Base-by-base conservation (phyloP, 2,888 invertebrate genomes). In the Drosophila leonis region DNA sequence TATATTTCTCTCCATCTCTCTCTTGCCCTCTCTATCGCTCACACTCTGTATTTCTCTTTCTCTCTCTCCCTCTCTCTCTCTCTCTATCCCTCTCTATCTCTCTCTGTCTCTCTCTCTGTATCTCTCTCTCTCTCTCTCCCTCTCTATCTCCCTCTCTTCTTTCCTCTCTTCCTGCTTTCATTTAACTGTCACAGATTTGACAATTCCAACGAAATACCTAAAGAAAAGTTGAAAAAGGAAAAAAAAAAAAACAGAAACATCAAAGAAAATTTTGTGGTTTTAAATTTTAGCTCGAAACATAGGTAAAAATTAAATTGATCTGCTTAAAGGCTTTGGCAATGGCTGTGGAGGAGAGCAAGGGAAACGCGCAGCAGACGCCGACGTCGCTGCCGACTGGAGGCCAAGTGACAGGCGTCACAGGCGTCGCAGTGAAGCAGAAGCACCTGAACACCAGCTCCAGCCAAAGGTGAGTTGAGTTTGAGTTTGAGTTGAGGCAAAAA, bases 261-360 rank as follows among this genome's bases (percentile, higher is more conserved):
- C 24, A 8, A 24, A 35, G 39, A n/a, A 37, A 57, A 29, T 41
- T 57, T 44, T 52, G 33, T 24, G 18, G 20, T n/a, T 18, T 35
- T 59, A 31, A 37, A 42, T n/a, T 33, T 18, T 29, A 20, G 24
- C 10, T 63, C 44, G 31, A 42, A 52, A 44, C 5, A 60, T 20
- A 65, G 55, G 13, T 20, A 18, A 35, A 67, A 39, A 54, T n/a
- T 44, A 31, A n/a, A 31, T 41, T 8, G 39, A 52, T 31, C 31
- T 39, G 39, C 29, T 37, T 37, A 1, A 20, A 46, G 44, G 31
- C 54, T 52, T 52, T 33, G 68, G 31, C 33, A 13, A 74, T 74
- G 74, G 33, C 60, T 29, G 52, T 13, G 63, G 35, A 20, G 44
- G 29, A 60, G 37, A 48, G 27, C 27, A 48, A 33, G 13, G 13